Conservation (phyloP, 2,113 vertebrate genomes). For the Polypterus senegalus region DNA sequence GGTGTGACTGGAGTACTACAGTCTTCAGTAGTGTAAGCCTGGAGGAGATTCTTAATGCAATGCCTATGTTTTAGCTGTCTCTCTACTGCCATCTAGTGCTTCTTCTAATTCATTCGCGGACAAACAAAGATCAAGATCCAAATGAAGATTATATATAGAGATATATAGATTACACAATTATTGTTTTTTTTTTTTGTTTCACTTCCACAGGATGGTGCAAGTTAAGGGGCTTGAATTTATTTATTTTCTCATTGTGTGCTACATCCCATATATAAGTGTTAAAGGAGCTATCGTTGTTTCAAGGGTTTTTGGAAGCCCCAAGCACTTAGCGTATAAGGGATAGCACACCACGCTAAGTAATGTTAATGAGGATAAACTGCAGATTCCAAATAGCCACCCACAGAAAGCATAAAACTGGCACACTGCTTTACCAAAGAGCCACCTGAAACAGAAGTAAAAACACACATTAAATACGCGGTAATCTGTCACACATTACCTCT, state of each 20-base stretch:
- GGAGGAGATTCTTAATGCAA: too few relatives aligned
- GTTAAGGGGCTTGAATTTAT: background rate
- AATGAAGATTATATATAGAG: too few relatives aligned
- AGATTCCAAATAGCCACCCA: constrained; percentile 55
- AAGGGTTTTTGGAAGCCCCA: constrained; percentile 4
- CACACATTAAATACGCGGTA: background rate
- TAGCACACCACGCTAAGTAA: constrained; percentile 57
- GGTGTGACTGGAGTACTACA: too few relatives aligned
- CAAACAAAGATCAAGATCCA: too few relatives aligned
- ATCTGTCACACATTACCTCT: too few relatives aligned
- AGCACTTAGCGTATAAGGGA: constrained; percentile 48
- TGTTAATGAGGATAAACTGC: constrained; percentile 55
- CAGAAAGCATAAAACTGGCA: constrained; percentile 61
- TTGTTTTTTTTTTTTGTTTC: background rate
- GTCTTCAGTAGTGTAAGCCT: too few relatives aligned
- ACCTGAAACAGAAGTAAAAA: constrained; percentile 31
- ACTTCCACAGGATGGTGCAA: background rate
- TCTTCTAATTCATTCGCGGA: too few relatives aligned
- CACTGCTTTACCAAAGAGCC: constrained; percentile 48
- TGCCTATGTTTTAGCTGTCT: too few relatives aligned
- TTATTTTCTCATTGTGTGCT: background rate
- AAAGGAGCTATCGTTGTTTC: constrained; percentile 10
- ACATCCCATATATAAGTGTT: background rate
- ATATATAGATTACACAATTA: too few relatives aligned
- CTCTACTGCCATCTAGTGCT: too few relatives aligned